These are phyloP conservation scores for Amiota communis DNA, from an alignment of 2,888 invertebrate species.

Conservation along the genomic window DNA sequence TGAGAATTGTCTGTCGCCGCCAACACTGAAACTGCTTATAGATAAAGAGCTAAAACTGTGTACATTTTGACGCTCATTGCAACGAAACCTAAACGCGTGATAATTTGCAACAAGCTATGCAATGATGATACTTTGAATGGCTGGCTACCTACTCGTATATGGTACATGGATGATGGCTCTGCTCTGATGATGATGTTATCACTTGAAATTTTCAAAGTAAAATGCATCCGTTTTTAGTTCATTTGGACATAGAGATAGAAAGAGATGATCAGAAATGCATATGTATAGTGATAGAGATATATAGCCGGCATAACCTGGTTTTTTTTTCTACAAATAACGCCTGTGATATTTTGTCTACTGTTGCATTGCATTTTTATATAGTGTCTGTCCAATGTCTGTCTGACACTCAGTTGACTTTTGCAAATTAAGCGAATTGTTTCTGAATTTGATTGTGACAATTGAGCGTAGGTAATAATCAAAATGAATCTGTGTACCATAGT, in stretches of 20 bases:
- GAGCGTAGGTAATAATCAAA: slow-evolving; percentile 59
- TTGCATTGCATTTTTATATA: not conserved
- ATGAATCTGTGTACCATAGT: slow-evolving; percentile 26
- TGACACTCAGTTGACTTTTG: not conserved
- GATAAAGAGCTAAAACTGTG: not conserved
- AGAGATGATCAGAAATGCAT: slow-evolving; percentile 27
- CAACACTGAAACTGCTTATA: slow-evolving; percentile 24
- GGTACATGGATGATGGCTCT: slow-evolving; percentile 41
- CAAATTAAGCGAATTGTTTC: slow-evolving; percentile 69
- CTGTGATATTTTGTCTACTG: slow-evolving; percentile 33
- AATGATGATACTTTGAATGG: slow-evolving; percentile 27
- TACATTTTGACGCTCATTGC: not conserved
- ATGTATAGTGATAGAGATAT: slow-evolving; percentile 8
- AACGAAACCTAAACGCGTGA: slow-evolving; percentile 52
- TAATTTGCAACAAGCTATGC: slow-evolving; percentile 49
- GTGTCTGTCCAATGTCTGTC: not conserved
- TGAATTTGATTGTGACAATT: slow-evolving; percentile 73
- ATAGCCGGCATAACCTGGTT: slow-evolving; percentile 22
- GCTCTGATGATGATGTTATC: slow-evolving; percentile 67
- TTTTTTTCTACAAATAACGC: not conserved
- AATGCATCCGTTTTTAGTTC: slow-evolving; percentile 63
- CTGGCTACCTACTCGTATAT: too few relatives aligned
- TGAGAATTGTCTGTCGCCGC: slow-evolving; percentile 56
- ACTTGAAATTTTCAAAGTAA: slow-evolving; percentile 57
- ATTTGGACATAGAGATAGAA: slow-evolving; percentile 39